Evolutionary conservation across 2,797 vertebrate species (phyloP).

Genomic region (Anisognathus igniventris): DNA sequence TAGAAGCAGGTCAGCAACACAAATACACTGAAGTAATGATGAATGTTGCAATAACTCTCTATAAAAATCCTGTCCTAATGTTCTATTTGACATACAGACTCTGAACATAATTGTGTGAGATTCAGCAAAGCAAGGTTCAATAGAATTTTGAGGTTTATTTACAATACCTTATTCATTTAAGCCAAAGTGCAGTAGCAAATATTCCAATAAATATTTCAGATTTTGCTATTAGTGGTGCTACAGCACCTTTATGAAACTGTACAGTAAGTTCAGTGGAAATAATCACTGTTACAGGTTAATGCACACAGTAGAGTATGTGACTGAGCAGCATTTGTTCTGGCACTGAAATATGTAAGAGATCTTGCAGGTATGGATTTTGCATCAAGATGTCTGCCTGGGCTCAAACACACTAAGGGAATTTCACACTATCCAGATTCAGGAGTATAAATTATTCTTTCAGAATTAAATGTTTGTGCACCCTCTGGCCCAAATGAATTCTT

Average conservation of each 20-base stretch:
- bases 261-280: not conserved
- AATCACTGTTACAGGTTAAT: not conserved
- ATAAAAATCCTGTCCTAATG: not conserved
- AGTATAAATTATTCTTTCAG: not conserved
- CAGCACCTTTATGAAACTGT: not conserved
- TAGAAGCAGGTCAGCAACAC: not conserved
- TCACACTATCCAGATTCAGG: not conserved
- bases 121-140: not conserved
- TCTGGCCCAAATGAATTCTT: not conserved
- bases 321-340: not conserved
- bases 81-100: not conserved
- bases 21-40: not conserved
- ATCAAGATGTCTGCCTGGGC: not conserved
- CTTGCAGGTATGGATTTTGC: not conserved
- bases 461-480: not conserved
- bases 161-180: not conserved
- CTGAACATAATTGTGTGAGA: not conserved
- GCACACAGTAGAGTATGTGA: not conserved
- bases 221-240: not conserved
- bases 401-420: not conserved
- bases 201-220: not conserved
- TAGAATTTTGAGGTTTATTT: not conserved
- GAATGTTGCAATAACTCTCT: not conserved
- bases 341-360: not conserved
- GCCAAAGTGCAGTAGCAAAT: not conserved